phyloP scores from a whole-genome alignment of 2,888 invertebrate genomes.

The Agrypnus murinus region DNA sequence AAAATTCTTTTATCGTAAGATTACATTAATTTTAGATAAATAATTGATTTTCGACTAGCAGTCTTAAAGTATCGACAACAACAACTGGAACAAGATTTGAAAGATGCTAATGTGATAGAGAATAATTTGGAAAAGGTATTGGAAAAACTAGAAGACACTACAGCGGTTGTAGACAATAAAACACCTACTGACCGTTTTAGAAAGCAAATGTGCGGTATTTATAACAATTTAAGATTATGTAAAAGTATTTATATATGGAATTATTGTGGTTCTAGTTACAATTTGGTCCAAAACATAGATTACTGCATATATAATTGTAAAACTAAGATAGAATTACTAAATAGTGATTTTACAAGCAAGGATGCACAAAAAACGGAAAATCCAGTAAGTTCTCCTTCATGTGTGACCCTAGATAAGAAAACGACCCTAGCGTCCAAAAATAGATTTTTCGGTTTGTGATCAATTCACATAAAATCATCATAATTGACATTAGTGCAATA shows the following conservation, averaged over 20 bases:
- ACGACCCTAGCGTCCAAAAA: too few relatives aligned
- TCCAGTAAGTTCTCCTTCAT: constrained; percentile 37
- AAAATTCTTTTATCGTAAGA: background rate
- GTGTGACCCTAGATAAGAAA: too few relatives aligned
- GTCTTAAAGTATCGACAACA: background rate
- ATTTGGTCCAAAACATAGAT: constrained; percentile 20
- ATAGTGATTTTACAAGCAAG: background rate
- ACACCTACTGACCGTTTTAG: constrained; percentile 16
- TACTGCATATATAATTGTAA: constrained; percentile 18
- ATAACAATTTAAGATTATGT: background rate
- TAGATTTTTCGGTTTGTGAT: too few relatives aligned
- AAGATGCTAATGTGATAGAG: constrained; percentile 1
- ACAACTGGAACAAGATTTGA: constrained; percentile 17
- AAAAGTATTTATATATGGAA: background rate
- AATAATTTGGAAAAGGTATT: constrained; percentile 9
- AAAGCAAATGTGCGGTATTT: constrained; percentile 25
- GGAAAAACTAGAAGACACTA: constrained; percentile 1
- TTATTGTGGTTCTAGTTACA: constrained; percentile 36
- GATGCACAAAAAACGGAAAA: constrained; percentile 4
- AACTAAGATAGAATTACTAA: constrained; percentile 31
- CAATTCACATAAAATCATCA: too few relatives aligned
- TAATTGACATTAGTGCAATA: too few relatives aligned
- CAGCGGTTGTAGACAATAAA: background rate
- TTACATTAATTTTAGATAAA: constrained; percentile 4
- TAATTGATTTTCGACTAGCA: background rate